Evolutionary conservation across 1,140 invertebrate species (phyloP), one percentile per base, ranked within the genome.

Genomic region (Sitodiplosis mosellana): DNA sequence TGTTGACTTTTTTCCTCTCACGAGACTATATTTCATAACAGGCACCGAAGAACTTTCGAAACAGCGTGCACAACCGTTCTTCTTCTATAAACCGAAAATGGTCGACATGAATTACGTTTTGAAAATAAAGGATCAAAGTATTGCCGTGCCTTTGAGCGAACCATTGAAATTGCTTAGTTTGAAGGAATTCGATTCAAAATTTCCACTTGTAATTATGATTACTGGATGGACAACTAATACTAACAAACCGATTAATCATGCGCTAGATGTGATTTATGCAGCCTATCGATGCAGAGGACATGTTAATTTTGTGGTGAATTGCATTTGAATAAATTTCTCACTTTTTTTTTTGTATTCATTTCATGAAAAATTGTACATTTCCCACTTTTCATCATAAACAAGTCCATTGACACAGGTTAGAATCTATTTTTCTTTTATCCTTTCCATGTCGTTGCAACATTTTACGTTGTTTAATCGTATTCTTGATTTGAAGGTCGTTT

Each of bases 401-500:
- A 27, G 27, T 5, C 4, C 10, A 27, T 27, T 27, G 27, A 27
- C 10, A 27, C 27, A 27, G 27, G 27, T 27, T 27, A 27, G 27
- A n/a, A n/a, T n/a, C n/a, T n/a, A n/a, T 20, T 44, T 5, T 19
- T 15, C 21, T 10, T 44, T 44, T 44, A 15, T 22, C 8, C 7
- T 44, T 44, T 27, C 10, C 27, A n/a, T n/a, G n/a, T n/a, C n/a
- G n/a, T n/a, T n/a, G n/a, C n/a, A n/a, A n/a, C n/a, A n/a, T n/a
- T n/a, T n/a, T n/a, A n/a, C n/a, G n/a, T n/a, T n/a, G n/a, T n/a
- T n/a, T n/a, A n/a, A n/a, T 12, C 14, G 3, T 40, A 40, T 5
- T 40, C 14, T 40, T 40, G 37, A 10, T 18, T 40, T 40, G 37
- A 40, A 40, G 61, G 56, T 1, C 49, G 47, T 0, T 64, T 55